Base-by-base conservation (phyloP, 2,888 invertebrate genomes). In the Drosophila cyrtoloma region DNA sequence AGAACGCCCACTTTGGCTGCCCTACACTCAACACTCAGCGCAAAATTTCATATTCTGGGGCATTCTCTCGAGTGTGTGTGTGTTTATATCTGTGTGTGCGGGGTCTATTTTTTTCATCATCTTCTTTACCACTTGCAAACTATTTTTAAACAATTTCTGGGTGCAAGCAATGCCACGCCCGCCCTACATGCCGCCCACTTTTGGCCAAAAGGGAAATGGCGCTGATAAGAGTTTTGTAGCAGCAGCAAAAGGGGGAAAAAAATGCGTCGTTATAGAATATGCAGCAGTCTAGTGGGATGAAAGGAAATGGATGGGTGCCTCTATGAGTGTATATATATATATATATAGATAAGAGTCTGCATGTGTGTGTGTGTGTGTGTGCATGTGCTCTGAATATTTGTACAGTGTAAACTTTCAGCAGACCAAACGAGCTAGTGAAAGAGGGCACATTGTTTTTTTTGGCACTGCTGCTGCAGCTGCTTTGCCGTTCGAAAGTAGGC, bases 71-170 rank as follows among this genome's bases (percentile, higher is more conserved):
- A 62, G 51, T 67, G 44, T 62, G 44, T 57, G 39, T 55, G 26
- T 58, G 32, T 26, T 26, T 26, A 26, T 26, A 26, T 26, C 26
- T 26, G 26, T 26, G 35, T 47, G 39, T 55, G 26, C 56, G 32
- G 67, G 57, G 65, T 57, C 14, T 67, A 32, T 76, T 78, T 66
- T 70, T 76, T 74, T 59, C 72, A 77, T 81, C 81, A 75, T 79
- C 81, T 81, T 78, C 60, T 72, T 73, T 66, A 68, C 68, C 75
- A 82, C 75, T 82, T 82, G 77, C 62, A 70, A 82, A 83, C 81
- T 84, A 79, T 84, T 84, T 84, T 84, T 80, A 79, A 84, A 81
- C 84, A 83, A 84, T 84, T 84, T 84, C 77, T 76, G 82, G 76
- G 74, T 71, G 79, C 71, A 73, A 65, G 73, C 66, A 73, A 55